These are phyloP conservation scores for Oxygymnocypris stewartii DNA, from an alignment of 2,113 vertebrate species.

Conservation along the genomic window DNA sequence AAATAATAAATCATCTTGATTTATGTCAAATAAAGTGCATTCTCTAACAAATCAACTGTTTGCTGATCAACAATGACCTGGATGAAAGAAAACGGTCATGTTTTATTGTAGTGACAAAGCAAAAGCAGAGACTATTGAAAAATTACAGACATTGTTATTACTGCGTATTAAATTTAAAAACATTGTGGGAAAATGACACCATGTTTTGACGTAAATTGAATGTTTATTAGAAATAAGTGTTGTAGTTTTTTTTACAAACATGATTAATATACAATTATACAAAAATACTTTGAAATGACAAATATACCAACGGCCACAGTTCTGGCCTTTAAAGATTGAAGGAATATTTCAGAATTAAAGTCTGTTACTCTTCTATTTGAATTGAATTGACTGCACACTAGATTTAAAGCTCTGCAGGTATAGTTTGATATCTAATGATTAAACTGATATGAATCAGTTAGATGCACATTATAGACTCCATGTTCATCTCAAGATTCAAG, in stretches of 20 bases:
- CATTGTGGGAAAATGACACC: neutral
- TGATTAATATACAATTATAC: conserved; percentile 40
- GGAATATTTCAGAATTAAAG: neutral
- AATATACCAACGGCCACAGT: neutral
- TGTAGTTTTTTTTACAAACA: neutral
- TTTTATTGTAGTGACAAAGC: neutral
- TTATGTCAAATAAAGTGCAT: neutral
- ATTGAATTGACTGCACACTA: neutral
- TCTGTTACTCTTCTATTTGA: neutral
- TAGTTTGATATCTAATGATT: neutral
- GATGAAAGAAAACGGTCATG: neutral
- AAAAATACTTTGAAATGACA: neutral
- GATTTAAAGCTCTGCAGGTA: neutral
- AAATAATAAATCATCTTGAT: neutral
- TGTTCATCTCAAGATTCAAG: neutral
- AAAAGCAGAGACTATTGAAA: neutral
- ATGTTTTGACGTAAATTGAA: neutral
- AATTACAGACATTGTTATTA: neutral
- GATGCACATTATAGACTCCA: neutral
- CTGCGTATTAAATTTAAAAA: neutral
- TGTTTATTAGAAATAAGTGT: conserved; percentile 32
- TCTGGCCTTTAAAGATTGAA: neutral
- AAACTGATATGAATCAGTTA: neutral
- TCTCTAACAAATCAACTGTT: neutral
- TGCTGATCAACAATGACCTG: neutral